A percentile compares a stretch with the other conserved stretches of the same genome.
Conservation (phyloP, 2,797 vertebrate genomes). For the Lithobates pipiens region DNA sequence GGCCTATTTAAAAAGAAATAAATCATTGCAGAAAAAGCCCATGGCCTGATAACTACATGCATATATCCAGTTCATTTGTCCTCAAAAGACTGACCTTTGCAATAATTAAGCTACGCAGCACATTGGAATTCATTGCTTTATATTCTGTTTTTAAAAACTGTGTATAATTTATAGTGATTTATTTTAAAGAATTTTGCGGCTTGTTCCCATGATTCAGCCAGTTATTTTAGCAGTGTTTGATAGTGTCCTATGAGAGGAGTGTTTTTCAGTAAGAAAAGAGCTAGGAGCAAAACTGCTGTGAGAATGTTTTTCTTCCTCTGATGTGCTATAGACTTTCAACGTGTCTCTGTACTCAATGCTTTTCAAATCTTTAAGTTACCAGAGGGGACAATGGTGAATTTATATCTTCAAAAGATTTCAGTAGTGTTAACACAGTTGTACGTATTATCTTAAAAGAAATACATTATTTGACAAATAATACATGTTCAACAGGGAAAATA, state of each 20-base stretch:
- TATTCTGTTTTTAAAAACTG: not conserved
- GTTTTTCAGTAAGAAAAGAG: constrained; percentile 35
- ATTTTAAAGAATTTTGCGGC: constrained; percentile 30
- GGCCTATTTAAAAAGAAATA: not conserved
- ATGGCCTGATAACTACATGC: not conserved
- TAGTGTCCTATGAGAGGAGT: constrained; percentile 38
- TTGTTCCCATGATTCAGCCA: constrained; percentile 17
- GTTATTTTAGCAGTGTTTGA: constrained; percentile 31
- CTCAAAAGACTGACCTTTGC: constrained; percentile 11
- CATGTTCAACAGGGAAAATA: not conserved
- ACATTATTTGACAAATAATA: constrained; percentile 14
- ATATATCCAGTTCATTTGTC: constrained; percentile 1
- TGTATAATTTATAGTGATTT: constrained; percentile 7
- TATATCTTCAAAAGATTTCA: constrained; percentile 13
- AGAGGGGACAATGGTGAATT: not conserved
- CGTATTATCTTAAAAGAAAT: not conserved
- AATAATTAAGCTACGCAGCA: not conserved
- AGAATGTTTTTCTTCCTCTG: constrained; percentile 21
- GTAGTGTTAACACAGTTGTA: constrained; percentile 33
- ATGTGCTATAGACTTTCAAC: constrained; percentile 35
- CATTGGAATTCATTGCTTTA: not conserved
- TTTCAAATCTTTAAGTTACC: constrained; percentile 25
- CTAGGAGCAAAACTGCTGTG: constrained; percentile 18
- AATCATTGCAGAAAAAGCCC: not conserved
- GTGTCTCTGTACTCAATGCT: constrained; percentile 27